Evolutionary conservation across 1,140 invertebrate species (phyloP), one percentile per base, ranked within the genome.

Genomic region (Homarus americanus): DNA sequence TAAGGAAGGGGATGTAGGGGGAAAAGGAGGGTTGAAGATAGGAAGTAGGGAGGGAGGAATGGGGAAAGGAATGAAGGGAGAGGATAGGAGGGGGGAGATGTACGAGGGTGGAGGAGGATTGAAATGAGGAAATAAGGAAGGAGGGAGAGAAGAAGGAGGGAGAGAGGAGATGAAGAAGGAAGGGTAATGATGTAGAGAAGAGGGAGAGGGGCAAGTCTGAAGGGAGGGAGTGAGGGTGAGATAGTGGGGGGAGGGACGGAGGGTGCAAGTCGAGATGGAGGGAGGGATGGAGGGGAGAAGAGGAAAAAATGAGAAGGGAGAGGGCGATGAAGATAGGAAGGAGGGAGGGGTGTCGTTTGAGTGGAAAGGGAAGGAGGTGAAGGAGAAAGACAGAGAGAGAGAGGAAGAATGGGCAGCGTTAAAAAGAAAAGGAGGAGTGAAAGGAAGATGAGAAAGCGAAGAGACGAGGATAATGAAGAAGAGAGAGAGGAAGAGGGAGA

Each of bases 11-110:
- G 24, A 32, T 1, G n/a, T 3, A 41, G 63, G 36, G 38, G 7
- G 66, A 85, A 41, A 85, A 24, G 58, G 66, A 44, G 34, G 58
- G 66, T 32, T 7, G 80, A 83, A 34, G 49, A 32, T 53, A 34
- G 20, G 40, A 10, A 0, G 28, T 0, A 0, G 24, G 34, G 5
- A 40, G 53, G 28, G 3, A 28, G 0, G 2, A 40, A 36, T 15
- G 36, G 10, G 36, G 34, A 32, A 69, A 36, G 3, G 63, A 9
- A 41, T 32, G n/a, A 36, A 66, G 24, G 63, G 32, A 83, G 15
- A 38, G n/a, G 20, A 15, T 32, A 32, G 34, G 38, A 15, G 40
- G 9, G 75, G 38, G 20, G 34, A 38, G 12, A 15, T 17, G 75
- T 28, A 49, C 5, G 4, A 24, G 34, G 38, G 76, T 5, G 7